Base-by-base conservation (phyloP, 2,113 vertebrate genomes). In the Spermophilus dauricus region DNA sequence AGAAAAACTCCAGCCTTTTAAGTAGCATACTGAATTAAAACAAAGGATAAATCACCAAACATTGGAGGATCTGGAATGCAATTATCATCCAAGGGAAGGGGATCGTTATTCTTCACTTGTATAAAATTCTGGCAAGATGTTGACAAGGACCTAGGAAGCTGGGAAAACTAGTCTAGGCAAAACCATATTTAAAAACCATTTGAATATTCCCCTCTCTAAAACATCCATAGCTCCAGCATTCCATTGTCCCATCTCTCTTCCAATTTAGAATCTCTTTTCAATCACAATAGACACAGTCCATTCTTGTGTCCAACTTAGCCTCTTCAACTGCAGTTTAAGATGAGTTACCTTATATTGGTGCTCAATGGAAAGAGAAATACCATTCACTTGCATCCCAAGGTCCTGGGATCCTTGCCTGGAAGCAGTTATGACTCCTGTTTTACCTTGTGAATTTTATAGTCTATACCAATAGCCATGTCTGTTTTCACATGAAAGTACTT, bases 21-120 rank as follows among this genome's bases (percentile, higher is more conserved):
- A 98, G 70, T 37, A 82, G 51, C 80, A n/a, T n/a, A 48, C 51
- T 97, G 90, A 97, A 97, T 94, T 96, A 95, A 96, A 96, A 97
- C 94, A 97, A 97, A 97, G 61, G 80, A 91, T 95, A 97, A 97
- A 82, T 95, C 70, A 84, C 30, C 67, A 94, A 96, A 92, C 34
- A 58, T 45, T 84, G 67, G 83, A 85, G n/a, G 34, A 56, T 94
- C 90, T 94, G 42, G 51, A 95, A 92, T 61, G 67, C 26, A 75
- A 73, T 78, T 67, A 92, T 86, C 51, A 14, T 48, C 85, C 67
- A 61, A 84, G 61, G 13, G 17, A 8, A 3, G 13, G 30, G 84
- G 63, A 86, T 58, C 81, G 80, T 56, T 95, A 87, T 92, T 98
- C 67, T 95, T 96, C 48, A 75, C 89, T 91, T 96, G 86, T 83